Evolutionary conservation across 2,797 vertebrate species (phyloP), one percentile per base, ranked within the genome.

Genomic region (Momotus momota): DNA sequence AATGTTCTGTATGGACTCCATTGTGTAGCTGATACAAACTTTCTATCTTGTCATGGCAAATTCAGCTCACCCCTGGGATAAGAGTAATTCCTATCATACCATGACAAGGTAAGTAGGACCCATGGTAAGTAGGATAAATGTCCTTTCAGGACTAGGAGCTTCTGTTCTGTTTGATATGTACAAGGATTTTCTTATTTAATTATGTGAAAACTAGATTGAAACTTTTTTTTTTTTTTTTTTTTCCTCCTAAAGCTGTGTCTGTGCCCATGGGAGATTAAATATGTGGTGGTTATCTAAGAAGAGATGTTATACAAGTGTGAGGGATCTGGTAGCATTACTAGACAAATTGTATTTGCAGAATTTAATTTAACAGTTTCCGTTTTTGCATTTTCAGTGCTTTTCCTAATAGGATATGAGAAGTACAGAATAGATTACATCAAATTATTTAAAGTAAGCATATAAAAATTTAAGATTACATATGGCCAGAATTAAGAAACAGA

Each of bases 11-110:
- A 25, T n/a, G 48, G 57, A 65, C 9, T 40, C 88, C 4, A 1
- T 25, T 54, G 10, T 43, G 17, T 65, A 84, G 38, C 54, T 70
- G 18, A 54, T n/a, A 58, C 6, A 67, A 77, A 54, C 1, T 4
- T 74, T 81, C 41, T 79, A 10, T 35, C 14, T 81, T 48, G 7
- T n/a, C 10, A 54, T 46, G 40, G 38, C 9, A 81, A 94, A 81
- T 49, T 86, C 72, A 43, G 5, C 9, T 49, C 23, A 40, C 12
- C 5, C 0, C 0, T 10, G 4, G 26, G 20, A 13, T 2, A 65
- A 35, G 8, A 67, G 4, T 46, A 88, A 57, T 70, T 87, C 38
- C 12, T 52, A 22, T 43, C 26, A 46, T 31, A 58, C 14, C 21
- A 29, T 20, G 23, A 61, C 35, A 83, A 58, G 14, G 43, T 51